Evolutionary conservation across 2,888 invertebrate genomes (phyloP).

Genomic region (Cheilosia vulpina): DNA sequence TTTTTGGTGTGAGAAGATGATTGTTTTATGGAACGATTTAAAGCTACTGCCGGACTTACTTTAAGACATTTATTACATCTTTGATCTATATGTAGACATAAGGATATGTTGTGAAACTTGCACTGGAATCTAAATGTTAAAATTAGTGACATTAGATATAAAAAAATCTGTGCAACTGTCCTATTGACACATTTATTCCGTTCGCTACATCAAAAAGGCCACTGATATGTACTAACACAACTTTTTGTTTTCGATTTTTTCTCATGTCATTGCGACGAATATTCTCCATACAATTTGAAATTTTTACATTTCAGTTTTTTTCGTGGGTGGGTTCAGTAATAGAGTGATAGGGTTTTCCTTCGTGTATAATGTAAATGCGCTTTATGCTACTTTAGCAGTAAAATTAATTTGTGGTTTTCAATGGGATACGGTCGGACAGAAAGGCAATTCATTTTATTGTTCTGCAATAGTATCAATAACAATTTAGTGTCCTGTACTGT

Average conservation of each 20-base stretch:
- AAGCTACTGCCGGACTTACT: neutral
- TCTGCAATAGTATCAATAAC: conserved; percentile 7
- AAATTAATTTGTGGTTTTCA: conserved; percentile 38
- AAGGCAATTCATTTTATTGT: conserved; percentile 17
- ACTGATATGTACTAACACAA: no score
- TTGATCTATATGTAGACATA: neutral
- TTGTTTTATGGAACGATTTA: neutral
- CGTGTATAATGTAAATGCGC: conserved; percentile 22
- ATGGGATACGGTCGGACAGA: neutral
- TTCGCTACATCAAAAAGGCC: no score
- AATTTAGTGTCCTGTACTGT: no score
- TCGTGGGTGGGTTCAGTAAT: neutral
- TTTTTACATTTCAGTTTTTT: neutral
- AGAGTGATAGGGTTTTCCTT: conserved; percentile 4
- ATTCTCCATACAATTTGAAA: neutral
- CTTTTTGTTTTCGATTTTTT: no score
- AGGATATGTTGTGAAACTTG: neutral
- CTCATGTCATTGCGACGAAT: neutral
- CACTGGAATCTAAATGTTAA: no score
- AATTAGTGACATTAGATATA: no score
- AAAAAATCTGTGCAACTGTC: no score
- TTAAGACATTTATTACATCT: neutral
- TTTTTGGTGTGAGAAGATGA: neutral
- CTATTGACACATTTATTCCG: no score
- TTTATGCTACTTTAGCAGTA: neutral